Conservation (phyloP, 2,113 vertebrate genomes). For the Pomatorhinus ruficollis region DNA sequence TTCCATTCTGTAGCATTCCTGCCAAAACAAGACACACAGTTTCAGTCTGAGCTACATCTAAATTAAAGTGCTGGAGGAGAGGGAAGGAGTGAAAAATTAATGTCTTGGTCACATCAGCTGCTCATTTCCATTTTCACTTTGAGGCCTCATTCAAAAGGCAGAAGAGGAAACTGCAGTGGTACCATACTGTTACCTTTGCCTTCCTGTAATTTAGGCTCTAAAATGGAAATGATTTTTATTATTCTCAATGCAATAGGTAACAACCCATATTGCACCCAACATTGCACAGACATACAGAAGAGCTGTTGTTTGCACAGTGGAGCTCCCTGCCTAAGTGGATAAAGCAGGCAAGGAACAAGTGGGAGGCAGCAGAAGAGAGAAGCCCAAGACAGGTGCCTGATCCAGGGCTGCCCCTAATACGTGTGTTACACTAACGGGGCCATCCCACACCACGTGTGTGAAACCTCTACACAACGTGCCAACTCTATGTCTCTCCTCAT, state of each 20-base stretch:
- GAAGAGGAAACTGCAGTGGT: not conserved
- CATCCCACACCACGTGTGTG: not conserved
- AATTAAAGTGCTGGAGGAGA: not conserved
- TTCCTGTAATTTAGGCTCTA: not conserved
- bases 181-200: not conserved
- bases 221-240: not conserved
- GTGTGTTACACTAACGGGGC: fast-evolving
- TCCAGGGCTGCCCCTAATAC: not conserved
- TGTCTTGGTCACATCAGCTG: not conserved
- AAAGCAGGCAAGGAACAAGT: not conserved
- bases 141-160: not conserved
- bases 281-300: not conserved
- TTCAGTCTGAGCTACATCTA: not conserved
- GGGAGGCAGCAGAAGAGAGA: not conserved
- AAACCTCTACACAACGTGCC: not conserved
- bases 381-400: not conserved
- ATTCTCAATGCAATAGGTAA: not conserved
- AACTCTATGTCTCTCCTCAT: not conserved
- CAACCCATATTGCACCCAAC: not conserved
- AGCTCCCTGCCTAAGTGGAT: not conserved
- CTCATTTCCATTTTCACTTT: not conserved
- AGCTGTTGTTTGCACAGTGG: not conserved
- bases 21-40: conserved; percentile 48
- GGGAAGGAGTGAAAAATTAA: not conserved
- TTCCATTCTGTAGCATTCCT: conserved; percentile 98